phyloP scores from a whole-genome alignment of 2,888 invertebrate genomes.

The Xylota segnis region DNA sequence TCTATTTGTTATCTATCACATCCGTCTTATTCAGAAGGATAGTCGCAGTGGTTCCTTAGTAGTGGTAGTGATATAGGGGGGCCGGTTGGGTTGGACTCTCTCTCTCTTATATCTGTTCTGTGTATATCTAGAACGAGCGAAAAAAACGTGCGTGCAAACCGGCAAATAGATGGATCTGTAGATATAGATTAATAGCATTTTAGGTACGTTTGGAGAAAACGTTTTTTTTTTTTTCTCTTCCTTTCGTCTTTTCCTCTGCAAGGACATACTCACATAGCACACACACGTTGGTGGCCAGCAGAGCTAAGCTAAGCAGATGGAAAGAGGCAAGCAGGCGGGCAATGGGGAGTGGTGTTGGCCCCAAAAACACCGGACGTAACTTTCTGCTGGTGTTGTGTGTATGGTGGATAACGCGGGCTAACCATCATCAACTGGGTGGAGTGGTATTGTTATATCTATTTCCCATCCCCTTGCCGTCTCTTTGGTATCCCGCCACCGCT shows the following conservation, averaged over 20 bases:
- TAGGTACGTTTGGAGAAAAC: slow-evolving; percentile 67
- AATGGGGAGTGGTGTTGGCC: slow-evolving; percentile 39
- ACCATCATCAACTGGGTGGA: slow-evolving; percentile 41
- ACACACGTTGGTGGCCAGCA: slow-evolving; percentile 46
- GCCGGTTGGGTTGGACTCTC: slow-evolving; percentile 43
- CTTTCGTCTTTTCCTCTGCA: slow-evolving; percentile 8
- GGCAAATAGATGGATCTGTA: slow-evolving; percentile 77
- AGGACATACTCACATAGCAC: slow-evolving; percentile 36
- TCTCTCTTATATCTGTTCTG: slow-evolving; percentile 37
- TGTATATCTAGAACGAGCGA: slow-evolving; percentile 74
- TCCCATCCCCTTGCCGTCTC: slow-evolving; percentile 17
- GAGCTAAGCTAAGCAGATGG: slow-evolving; percentile 7
- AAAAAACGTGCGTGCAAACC: slow-evolving; percentile 76
- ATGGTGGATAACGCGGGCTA: slow-evolving; percentile 42
- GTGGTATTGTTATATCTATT: slow-evolving; percentile 63
- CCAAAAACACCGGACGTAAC: slow-evolving; percentile 71
- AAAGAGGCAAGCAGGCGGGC: neutral
- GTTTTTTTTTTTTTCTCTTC: slow-evolving; percentile 15
- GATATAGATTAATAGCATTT: slow-evolving; percentile 76
- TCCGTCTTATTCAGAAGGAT: slow-evolving; percentile 78
- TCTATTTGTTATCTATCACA: slow-evolving; percentile 79
- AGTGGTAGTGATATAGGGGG: slow-evolving; percentile 73
- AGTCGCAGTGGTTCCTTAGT: slow-evolving; percentile 69
- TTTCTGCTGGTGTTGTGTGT: slow-evolving; percentile 49
- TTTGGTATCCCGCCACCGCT: neutral